Base-by-base conservation (phyloP, 2,113 vertebrate genomes). In the Cheirogaleus medius region DNA sequence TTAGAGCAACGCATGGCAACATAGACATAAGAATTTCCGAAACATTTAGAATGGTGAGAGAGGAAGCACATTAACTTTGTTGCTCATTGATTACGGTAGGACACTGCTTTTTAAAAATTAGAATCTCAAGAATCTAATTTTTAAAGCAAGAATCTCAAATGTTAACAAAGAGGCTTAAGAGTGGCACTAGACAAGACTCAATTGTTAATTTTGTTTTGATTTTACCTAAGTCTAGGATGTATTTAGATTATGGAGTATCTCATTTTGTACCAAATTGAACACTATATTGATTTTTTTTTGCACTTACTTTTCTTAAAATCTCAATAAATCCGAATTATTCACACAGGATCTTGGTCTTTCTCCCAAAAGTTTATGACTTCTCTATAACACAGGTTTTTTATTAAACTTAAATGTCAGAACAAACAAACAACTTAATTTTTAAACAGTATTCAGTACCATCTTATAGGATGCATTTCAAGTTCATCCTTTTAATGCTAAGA, bases 301-400 rank as follows among this genome's bases (percentile, higher is more conserved):
- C 6, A 1, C 56, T 90, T 74, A 54, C 58, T 56, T 95, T 90
- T 37, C 80, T 90, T 37, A 52, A 94, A 77, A 90, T 86, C 6
- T 68, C 74, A 73, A 47, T n/a, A 21, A 80, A 58, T 37, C 27
- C 20, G 83, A 39, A 87, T 94, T 63, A 84, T 91, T 95, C 20
- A 56, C 13, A 73, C 74, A 29, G 68, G 27, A 42, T 93, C 34
- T 80, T 91, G 49, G 15, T 82, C 20, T 49, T 25, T 9, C n/a
- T 3, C 21, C 1, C 2, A 44, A 56, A 88, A 89, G 27, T 78
- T 88, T 25, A 58, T 37, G 54, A 56, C 47, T 91, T 83, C 5
- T 84, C 92, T 87, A 69, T 85, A 93, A 84, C 56, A 84, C 29
- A 81, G 12, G 1, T 54, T 96, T 84, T 96, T 96, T 54, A 82